Conservation (phyloP, 2,888 invertebrate species). For the Latrodectus elegans region DNA sequence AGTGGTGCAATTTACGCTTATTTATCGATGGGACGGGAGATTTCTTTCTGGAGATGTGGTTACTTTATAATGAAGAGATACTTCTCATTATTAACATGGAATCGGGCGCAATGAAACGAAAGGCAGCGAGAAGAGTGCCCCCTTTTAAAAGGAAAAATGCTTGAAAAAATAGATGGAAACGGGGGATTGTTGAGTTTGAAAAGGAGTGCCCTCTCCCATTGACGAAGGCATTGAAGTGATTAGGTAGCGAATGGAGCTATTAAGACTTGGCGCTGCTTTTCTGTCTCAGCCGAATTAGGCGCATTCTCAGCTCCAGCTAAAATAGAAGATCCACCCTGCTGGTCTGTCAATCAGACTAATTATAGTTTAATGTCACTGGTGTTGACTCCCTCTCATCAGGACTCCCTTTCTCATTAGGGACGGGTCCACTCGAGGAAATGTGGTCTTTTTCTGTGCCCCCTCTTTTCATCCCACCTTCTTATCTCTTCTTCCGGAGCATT, state of each 20-base stretch:
- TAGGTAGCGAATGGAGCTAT: constrained; percentile 69
- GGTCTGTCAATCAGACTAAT: constrained; percentile 70
- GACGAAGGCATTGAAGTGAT: constrained; percentile 68
- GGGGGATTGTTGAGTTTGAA: constrained; percentile 55
- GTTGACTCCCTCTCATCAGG: constrained; percentile 61
- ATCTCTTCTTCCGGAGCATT: constrained; percentile 66
- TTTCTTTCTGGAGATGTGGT: constrained; percentile 64
- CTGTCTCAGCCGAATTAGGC: constrained; percentile 63
- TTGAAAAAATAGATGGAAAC: constrained; percentile 63
- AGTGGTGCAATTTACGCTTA: constrained; percentile 68
- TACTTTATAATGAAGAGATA: constrained; percentile 69
- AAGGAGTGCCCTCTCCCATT: constrained; percentile 48
- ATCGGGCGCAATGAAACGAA: constrained; percentile 64
- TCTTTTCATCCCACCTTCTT: constrained; percentile 52
- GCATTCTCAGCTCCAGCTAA: constrained; percentile 57
- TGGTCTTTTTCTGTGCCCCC: constrained; percentile 65
- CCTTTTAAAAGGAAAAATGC: constrained; percentile 7
- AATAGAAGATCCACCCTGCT: constrained; percentile 61
- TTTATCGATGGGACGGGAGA: constrained; percentile 50
- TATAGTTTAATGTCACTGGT: constrained; percentile 69
- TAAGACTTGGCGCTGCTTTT: constrained; percentile 65
- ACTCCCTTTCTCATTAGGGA: constrained; percentile 66
- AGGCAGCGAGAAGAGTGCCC: constrained; percentile 32
- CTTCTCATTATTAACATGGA: constrained; percentile 68
- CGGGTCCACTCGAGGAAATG: constrained; percentile 56